A percentile compares a stretch with the other conserved stretches of the same genome.
These are phyloP conservation scores for Crotalus helleri DNA, from an alignment of 2,113 vertebrate genomes.

Conservation along the genomic window DNA sequence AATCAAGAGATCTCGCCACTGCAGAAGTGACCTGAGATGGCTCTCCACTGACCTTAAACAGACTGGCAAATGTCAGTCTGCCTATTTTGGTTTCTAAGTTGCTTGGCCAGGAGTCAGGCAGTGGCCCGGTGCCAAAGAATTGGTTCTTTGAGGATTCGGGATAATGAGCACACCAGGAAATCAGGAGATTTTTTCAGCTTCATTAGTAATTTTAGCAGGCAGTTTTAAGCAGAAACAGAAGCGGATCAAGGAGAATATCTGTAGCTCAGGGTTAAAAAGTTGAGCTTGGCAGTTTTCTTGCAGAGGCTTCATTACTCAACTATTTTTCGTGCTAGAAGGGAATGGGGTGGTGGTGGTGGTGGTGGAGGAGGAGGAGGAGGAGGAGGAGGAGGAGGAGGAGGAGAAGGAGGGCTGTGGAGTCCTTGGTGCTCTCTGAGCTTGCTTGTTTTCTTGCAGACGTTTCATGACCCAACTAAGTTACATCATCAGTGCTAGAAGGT, in stretches of 20 bases:
- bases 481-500: too few relatives aligned
- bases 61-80: background rate
- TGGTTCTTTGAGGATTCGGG: background rate
- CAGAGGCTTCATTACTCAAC: background rate
- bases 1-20: background rate
- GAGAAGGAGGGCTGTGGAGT: too few relatives aligned
- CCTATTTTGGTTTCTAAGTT: background rate
- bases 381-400: too few relatives aligned
- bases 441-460: too few relatives aligned
- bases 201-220: background rate
- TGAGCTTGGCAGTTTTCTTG: background rate
- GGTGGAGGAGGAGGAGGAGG: too few relatives aligned
- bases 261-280: too few relatives aligned
- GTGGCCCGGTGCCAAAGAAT: background rate
- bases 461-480: too few relatives aligned
- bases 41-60: background rate
- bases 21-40: background rate
- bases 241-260: background rate
- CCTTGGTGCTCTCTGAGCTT: too few relatives aligned
- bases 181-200: background rate
- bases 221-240: background rate
- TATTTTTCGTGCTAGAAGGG: too few relatives aligned
- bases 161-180: background rate
- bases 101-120: background rate
- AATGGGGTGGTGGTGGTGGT: too few relatives aligned